Evolutionary conservation across 1,140 invertebrate genomes (phyloP).

Genomic region (Schlechtendalia chinensis): DNA sequence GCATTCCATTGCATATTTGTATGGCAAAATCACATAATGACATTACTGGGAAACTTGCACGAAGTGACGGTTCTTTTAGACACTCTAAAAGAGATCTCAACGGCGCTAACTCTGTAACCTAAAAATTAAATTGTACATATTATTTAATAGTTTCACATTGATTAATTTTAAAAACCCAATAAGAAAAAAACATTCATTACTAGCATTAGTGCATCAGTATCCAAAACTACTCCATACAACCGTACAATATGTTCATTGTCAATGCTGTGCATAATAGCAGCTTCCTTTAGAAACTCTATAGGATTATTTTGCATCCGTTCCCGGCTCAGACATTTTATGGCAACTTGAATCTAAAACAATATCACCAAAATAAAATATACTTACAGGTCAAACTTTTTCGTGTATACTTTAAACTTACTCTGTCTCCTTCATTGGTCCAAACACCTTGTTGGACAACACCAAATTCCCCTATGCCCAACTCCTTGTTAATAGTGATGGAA

Average conservation of each 20-base stretch:
- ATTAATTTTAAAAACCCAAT: background rate
- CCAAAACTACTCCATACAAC: slow-evolving; percentile 94
- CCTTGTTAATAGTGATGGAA: slow-evolving; percentile 89
- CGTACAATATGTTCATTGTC: slow-evolving; percentile 95
- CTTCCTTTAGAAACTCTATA: slow-evolving; percentile 96
- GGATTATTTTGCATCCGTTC: slow-evolving; percentile 94
- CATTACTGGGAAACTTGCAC: slow-evolving; percentile 84
- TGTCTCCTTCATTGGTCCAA: slow-evolving; percentile 93
- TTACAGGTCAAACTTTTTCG: background rate
- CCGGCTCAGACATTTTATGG: slow-evolving; percentile 91
- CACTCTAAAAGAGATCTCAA: slow-evolving; percentile 92
- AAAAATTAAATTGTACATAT: slow-evolving; percentile 49
- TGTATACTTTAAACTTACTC: slow-evolving; percentile 63
- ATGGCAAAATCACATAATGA: slow-evolving; percentile 87
- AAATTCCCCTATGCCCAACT: slow-evolving; percentile 94
- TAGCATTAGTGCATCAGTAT: slow-evolving; percentile 91
- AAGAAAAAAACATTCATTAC: slow-evolving; percentile 59
- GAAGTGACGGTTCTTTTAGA: slow-evolving; percentile 84
- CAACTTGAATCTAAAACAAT: slow-evolving; percentile 80
- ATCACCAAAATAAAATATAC: background rate
- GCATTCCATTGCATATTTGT: slow-evolving; percentile 96
- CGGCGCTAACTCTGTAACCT: slow-evolving; percentile 93
- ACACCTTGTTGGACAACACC: slow-evolving; percentile 96
- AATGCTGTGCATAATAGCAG: slow-evolving; percentile 96
- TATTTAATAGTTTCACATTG: background rate